Percentiles rank a stretch among this genome's conserved stretches.
Conservation (phyloP, 2,888 invertebrate species). For the Hipparchia semele region DNA sequence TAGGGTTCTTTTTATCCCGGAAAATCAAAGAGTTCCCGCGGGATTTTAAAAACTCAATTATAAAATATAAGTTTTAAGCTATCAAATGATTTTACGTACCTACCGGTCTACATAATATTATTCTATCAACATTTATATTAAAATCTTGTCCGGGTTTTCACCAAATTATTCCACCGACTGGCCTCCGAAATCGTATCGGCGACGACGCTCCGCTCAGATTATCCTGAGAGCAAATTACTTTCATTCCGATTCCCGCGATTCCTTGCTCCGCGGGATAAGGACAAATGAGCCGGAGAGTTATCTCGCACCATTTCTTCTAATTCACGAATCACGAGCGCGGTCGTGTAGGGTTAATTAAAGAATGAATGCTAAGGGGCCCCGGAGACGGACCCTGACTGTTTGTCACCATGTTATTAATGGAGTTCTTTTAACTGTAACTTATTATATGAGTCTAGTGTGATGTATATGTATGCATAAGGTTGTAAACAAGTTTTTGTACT, state of each 20-base stretch:
- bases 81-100: no score
- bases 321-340: conserved; percentile 56
- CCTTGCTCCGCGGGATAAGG: conserved; percentile 55
- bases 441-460: conserved; percentile 2
- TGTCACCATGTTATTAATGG: conserved; percentile 58
- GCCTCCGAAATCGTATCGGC: background rate
- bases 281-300: conserved; percentile 66
- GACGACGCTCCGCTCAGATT: conserved; percentile 1
- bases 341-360: conserved; percentile 72
- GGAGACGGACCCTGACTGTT: conserved; percentile 57
- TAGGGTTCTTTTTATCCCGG: no score
- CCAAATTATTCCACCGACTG: background rate
- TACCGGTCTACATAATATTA: no score
- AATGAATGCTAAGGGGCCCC: conserved; percentile 48
- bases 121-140: no score
- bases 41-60: no score
- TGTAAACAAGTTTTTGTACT: no score
- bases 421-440: conserved; percentile 28
- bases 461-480: no score
- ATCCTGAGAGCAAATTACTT: conserved; percentile 37
- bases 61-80: no score
- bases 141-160: background rate
- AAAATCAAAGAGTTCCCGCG: no score
- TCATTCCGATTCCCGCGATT: conserved; percentile 40
- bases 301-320: conserved; percentile 71